Evolutionary conservation across 2,888 invertebrate genomes (phyloP).

Genomic region (Callyntrura sp.): DNA sequence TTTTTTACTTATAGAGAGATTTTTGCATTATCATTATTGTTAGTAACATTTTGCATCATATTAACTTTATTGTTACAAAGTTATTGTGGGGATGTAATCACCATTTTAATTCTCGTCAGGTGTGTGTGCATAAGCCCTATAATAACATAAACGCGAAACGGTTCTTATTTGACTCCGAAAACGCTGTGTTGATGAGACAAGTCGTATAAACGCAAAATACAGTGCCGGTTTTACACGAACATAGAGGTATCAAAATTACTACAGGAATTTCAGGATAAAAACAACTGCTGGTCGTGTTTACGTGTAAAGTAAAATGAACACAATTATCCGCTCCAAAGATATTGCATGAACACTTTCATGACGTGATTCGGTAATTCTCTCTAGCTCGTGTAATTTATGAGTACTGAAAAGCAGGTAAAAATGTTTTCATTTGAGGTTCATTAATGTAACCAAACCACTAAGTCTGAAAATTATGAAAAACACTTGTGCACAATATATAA

Average conservation of each 20-base stretch:
- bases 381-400: conserved; percentile 58
- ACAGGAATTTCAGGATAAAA: neutral
- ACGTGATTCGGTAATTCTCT: neutral
- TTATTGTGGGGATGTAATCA: conserved; percentile 32
- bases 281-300: neutral
- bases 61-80: conserved; percentile 33
- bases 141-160: conserved; percentile 64
- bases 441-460: conserved; percentile 63
- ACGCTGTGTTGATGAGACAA: conserved; percentile 1
- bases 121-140: conserved; percentile 52
- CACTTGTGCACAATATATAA: conserved; percentile 29
- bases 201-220: neutral
- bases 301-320: neutral
- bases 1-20: conserved; percentile 42
- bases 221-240: conserved; percentile 18
- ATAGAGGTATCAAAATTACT: conserved; percentile 31
- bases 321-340: neutral
- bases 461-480: conserved; percentile 41
- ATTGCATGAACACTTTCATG: neutral
- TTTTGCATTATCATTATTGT: conserved; percentile 36
- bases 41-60: conserved; percentile 31
- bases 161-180: conserved; percentile 39
- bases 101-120: conserved; percentile 66
- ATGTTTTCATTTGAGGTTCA: conserved; percentile 60
- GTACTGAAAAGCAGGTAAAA: conserved; percentile 54